Evolutionary conservation across 2,113 vertebrate species (phyloP).

Genomic region (Sturnira hondurensis): DNA sequence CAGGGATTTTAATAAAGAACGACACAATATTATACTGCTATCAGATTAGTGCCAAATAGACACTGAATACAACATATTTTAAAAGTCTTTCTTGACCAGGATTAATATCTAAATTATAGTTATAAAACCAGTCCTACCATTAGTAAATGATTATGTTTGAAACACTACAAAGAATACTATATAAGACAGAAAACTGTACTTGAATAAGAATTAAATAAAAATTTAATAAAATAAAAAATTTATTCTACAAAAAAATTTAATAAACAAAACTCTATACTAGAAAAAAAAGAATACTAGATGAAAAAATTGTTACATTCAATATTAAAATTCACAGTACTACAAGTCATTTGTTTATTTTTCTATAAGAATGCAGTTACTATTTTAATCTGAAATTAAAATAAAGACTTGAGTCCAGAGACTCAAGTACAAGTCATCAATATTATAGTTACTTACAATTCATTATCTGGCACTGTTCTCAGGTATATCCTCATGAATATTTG

Average conservation of each 20-base stretch:
- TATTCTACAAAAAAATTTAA: too few relatives aligned
- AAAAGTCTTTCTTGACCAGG: not conserved
- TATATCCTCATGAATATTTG: not conserved
- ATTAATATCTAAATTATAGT: not conserved
- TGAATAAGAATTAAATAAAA: too few relatives aligned
- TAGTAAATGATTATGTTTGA: not conserved
- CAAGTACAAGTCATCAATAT: not conserved
- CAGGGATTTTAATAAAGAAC: not conserved
- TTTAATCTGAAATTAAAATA: not conserved
- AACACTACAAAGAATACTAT: not conserved
- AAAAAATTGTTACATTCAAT: not conserved
- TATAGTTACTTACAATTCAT: not conserved
- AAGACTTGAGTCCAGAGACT: not conserved
- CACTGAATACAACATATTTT: not conserved
- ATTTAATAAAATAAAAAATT: too few relatives aligned
- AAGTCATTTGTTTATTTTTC: not conserved
- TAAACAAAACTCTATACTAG: too few relatives aligned
- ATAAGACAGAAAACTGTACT: too few relatives aligned
- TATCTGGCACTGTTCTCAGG: not conserved
- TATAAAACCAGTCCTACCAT: not conserved
- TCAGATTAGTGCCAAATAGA: not conserved
- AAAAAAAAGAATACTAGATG: not conserved
- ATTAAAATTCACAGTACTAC: not conserved
- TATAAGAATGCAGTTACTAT: not conserved
- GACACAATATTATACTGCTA: not conserved